phyloP scores from a whole-genome alignment of 2,797 vertebrate species.

The Anolis apletophallus region DNA sequence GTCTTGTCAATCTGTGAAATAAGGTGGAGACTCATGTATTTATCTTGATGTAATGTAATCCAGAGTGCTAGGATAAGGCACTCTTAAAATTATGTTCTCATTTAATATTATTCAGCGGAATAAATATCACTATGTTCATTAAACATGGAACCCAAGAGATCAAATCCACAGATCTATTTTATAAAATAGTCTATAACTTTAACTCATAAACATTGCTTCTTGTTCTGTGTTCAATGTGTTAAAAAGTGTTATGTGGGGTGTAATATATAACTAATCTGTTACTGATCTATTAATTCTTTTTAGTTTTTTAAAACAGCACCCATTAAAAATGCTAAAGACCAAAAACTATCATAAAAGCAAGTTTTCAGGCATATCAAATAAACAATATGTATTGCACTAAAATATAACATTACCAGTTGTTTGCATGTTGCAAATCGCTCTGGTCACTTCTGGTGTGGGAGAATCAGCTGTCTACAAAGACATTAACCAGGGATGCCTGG shows the following conservation, averaged over 20 bases:
- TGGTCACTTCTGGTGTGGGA: too few species aligned
- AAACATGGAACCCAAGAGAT: neutral
- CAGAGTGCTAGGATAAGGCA: neutral
- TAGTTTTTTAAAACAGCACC: too few species aligned
- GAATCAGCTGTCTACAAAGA: too few species aligned
- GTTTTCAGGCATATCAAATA: neutral
- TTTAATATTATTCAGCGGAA: neutral
- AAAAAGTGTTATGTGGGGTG: too few species aligned
- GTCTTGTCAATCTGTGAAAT: neutral
- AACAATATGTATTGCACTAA: neutral
- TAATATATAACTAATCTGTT: too few species aligned
- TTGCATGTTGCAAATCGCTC: too few species aligned
- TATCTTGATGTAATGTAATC: neutral
- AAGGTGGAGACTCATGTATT: constrained; percentile 20
- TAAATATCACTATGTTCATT: constrained; percentile 4
- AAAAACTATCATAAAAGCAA: neutral
- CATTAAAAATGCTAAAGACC: neutral
- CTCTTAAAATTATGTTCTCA: constrained; percentile 17
- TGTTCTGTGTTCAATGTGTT: neutral
- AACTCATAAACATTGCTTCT: neutral
- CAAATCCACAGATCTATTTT: neutral
- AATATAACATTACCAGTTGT: neutral
- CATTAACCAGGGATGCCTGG: too few species aligned
- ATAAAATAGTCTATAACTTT: neutral
- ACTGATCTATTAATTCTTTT: too few species aligned